A percentile compares a stretch with the other conserved stretches of the same genome.
Conservation (phyloP, 2,113 vertebrate genomes). For the western clawed frog (Xenopus tropicalis) region DNA sequence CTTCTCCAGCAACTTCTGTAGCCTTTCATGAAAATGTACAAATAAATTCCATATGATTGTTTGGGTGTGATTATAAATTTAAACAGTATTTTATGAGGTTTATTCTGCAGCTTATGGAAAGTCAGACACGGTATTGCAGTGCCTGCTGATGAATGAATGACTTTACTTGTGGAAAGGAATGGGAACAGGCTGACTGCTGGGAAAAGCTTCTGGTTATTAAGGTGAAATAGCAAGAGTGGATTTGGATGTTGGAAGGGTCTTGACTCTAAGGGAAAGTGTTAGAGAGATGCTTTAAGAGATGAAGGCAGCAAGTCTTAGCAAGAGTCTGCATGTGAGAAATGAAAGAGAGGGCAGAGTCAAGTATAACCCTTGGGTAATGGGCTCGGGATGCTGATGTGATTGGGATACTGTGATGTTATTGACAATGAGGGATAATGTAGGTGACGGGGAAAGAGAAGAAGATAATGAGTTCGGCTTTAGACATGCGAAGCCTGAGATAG, state of each 20-base stretch:
- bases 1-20: too few species aligned
- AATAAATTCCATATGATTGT: too few species aligned
- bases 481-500: not conserved
- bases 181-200: too few species aligned
- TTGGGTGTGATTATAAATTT: too few species aligned
- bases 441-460: not conserved
- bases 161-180: too few species aligned
- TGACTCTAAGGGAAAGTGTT: not conserved
- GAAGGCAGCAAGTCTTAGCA: not conserved
- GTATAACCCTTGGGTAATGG: not conserved
- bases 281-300: not conserved
- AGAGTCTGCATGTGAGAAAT: not conserved
- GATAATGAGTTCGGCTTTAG: not conserved
- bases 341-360: slow-evolving; percentile 3
- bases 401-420: not conserved
- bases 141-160: too few species aligned
- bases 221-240: not conserved
- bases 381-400: slow-evolving; percentile 2
- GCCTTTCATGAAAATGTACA: too few species aligned
- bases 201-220: not conserved
- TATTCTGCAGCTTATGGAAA: too few species aligned
- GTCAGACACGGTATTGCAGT: too few species aligned
- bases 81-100: too few species aligned
- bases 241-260: not conserved
- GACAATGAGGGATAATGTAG: not conserved